Evolutionary conservation across 2,797 vertebrate species (phyloP).

Genomic region (Dromococcyx pavoninus): DNA sequence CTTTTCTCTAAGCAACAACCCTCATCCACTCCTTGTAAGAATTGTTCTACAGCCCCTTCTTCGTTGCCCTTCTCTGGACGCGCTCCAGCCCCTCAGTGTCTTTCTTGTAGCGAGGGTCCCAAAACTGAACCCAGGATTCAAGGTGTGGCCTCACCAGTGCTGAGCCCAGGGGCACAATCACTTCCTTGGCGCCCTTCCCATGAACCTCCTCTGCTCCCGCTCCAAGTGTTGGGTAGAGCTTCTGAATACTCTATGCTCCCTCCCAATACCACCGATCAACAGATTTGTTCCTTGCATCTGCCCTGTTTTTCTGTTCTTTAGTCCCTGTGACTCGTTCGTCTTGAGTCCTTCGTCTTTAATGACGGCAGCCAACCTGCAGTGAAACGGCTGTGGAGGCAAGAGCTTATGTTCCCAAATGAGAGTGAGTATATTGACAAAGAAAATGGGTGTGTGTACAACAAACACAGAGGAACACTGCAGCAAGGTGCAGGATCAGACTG

Average conservation of each 20-base stretch:
- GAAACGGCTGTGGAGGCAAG: not conserved
- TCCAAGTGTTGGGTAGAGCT: accelerated
- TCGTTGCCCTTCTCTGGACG: too few species aligned
- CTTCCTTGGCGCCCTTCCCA: not conserved
- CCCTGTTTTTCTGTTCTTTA: not conserved
- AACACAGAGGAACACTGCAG: not conserved
- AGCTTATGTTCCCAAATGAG: not conserved
- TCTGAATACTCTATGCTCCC: not conserved
- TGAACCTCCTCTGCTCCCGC: not conserved
- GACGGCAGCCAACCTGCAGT: not conserved
- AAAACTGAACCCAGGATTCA: too few species aligned
- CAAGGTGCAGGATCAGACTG: not conserved
- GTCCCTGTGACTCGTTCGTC: not conserved
- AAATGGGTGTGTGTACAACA: not conserved
- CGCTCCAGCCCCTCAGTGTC: too few species aligned
- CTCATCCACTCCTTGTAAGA: too few species aligned
- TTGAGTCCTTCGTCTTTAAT: too few species aligned
- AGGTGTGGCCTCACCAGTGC: too few species aligned
- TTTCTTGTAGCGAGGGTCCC: too few species aligned
- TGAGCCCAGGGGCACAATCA: too few species aligned
- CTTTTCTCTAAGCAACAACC: too few species aligned
- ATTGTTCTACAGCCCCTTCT: too few species aligned
- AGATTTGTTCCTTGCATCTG: not conserved
- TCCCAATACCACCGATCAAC: not conserved
- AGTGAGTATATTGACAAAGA: not conserved